phyloP scores from a whole-genome alignment of 2,888 invertebrate species.

The Polyploca ridens region DNA sequence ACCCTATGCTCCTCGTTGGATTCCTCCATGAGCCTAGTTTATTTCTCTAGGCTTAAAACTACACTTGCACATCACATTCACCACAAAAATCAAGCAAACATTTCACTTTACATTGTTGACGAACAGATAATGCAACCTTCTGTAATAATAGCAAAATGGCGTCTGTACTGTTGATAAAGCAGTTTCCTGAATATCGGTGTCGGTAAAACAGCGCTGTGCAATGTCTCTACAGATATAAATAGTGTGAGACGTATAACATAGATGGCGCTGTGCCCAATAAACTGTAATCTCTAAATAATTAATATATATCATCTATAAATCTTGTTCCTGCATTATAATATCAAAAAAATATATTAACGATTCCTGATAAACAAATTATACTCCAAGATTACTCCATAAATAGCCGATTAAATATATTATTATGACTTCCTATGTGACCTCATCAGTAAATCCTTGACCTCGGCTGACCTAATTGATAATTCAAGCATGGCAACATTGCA shows the following conservation, averaged over 20 bases:
- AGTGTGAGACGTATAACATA: constrained; percentile 18
- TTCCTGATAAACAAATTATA: not conserved
- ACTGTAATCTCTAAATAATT: not conserved
- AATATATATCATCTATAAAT: not conserved
- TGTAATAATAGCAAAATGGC: constrained; percentile 82
- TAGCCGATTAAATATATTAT: not conserved
- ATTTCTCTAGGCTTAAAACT: constrained; percentile 49
- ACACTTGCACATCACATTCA: constrained; percentile 69
- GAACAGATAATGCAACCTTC: constrained; percentile 77
- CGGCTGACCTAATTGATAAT: constrained; percentile 28
- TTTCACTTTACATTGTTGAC: constrained; percentile 81
- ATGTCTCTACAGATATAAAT: constrained; percentile 12
- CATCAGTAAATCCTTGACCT: constrained; percentile 34
- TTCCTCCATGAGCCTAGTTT: constrained; percentile 75
- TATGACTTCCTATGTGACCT: not conserved
- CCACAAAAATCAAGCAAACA: constrained; percentile 73
- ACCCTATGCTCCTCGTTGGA: constrained; percentile 71
- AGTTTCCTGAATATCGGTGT: constrained; percentile 34
- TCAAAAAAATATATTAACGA: too few relatives aligned
- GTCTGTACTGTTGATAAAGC: constrained; percentile 61
- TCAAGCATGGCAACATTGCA: constrained; percentile 36
- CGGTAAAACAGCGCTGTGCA: constrained; percentile 42
- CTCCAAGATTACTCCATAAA: not conserved
- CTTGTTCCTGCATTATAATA: not conserved
- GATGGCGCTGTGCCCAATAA: constrained; percentile 42